Percentiles rank a stretch among this genome's conserved stretches.
Evolutionary conservation across 2,888 invertebrate genomes (phyloP).

Genomic region (Melinopterus prodromus): DNA sequence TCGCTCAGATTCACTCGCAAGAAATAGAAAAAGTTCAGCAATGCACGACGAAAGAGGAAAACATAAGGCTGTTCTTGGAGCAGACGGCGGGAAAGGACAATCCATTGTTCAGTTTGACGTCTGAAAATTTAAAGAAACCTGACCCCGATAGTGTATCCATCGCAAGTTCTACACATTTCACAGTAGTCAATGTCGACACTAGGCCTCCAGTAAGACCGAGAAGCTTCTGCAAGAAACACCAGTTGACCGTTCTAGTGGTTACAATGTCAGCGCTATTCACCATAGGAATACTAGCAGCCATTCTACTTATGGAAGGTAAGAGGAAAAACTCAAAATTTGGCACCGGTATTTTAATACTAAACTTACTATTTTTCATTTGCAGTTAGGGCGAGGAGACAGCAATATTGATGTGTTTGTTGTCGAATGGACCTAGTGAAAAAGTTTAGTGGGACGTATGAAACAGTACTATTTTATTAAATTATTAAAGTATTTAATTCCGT

Average conservation of each 20-base stretch:
- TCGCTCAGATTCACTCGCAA: constrained; percentile 59
- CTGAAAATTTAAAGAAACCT: constrained; percentile 43
- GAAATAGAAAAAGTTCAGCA: constrained; percentile 44
- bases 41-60: constrained; percentile 46
- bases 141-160: constrained; percentile 75
- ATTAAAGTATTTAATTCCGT: constrained; percentile 16
- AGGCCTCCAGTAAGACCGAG: constrained; percentile 65
- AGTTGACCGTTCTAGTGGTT: constrained; percentile 82
- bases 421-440: constrained; percentile 8
- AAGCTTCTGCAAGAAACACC: constrained; percentile 79
- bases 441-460: background rate
- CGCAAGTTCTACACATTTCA: constrained; percentile 88
- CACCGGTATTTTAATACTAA: constrained; percentile 17
- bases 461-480: constrained; percentile 29
- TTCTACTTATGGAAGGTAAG: constrained; percentile 87
- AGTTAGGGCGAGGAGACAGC: constrained; percentile 58
- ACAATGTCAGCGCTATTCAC: constrained; percentile 85
- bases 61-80: constrained; percentile 58
- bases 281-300: constrained; percentile 80
- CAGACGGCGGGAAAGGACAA: constrained; percentile 48
- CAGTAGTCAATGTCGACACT: constrained; percentile 77
- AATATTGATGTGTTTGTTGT: constrained; percentile 40
- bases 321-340: constrained; percentile 46
- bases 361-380: constrained; percentile 46
- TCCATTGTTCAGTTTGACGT: constrained; percentile 36